A percentile compares a stretch with the other conserved stretches of the same genome.
Conservation (phyloP, 23 tunicate species). For the Ciona savignyi region DNA sequence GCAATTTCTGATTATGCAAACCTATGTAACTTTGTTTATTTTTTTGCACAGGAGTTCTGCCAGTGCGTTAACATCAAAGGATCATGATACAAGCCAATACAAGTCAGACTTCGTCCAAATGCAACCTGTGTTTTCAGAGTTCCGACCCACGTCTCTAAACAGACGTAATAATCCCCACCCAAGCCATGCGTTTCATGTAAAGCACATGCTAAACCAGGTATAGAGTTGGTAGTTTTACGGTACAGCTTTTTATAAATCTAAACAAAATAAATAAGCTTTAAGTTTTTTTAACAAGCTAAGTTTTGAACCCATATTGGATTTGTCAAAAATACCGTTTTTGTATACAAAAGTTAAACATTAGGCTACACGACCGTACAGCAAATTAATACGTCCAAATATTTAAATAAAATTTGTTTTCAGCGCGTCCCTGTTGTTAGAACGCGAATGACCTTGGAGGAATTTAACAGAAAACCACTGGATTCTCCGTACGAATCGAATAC, state of each 20-base stretch:
- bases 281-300: no score
- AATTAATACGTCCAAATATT: no score
- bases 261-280: no score
- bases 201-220: slow-evolving; percentile 65
- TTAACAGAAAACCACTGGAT: slow-evolving; percentile 37
- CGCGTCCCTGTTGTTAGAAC: slow-evolving; percentile 76
- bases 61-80: background rate
- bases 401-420: slow-evolving; percentile 26
- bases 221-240: no score
- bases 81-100: slow-evolving; percentile 42
- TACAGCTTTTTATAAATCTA: no score
- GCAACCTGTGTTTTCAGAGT: slow-evolving; percentile 30
- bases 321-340: no score
- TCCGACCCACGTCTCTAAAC: slow-evolving; percentile 68
- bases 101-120: slow-evolving; percentile 50
- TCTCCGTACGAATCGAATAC: slow-evolving; percentile 72
- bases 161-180: slow-evolving; percentile 83
- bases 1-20: no score
- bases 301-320: no score
- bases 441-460: slow-evolving; percentile 65
- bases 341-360: no score
- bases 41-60: background rate
- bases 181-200: slow-evolving; percentile 58
- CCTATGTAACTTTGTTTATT: background rate
- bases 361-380: no score